These are phyloP conservation scores for Gambusia affinis DNA, from an alignment of 2,113 vertebrate species.

Conservation along the genomic window DNA sequence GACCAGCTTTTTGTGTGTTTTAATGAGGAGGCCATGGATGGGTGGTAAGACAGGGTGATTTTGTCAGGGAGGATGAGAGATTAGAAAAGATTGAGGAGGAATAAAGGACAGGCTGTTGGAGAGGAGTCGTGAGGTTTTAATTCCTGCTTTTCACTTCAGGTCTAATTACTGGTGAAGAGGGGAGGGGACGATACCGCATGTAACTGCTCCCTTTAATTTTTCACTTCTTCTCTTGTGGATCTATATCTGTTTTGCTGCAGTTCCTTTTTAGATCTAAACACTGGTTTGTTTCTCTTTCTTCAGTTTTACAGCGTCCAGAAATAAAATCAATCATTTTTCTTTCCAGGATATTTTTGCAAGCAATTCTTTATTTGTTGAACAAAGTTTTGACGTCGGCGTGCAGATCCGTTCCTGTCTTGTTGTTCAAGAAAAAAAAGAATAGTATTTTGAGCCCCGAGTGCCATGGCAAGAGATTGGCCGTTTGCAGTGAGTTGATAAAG, in stretches of 20 bases:
- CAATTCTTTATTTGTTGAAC: slow-evolving; percentile 17
- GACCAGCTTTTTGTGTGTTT: slow-evolving; percentile 58
- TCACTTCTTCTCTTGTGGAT: slow-evolving; percentile 18
- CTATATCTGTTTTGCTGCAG: neutral
- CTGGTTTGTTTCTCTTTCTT: neutral
- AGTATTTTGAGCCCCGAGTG: slow-evolving; percentile 49
- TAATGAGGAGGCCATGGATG: slow-evolving; percentile 61
- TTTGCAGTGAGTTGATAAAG: slow-evolving; percentile 64
- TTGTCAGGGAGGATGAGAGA: slow-evolving; percentile 44
- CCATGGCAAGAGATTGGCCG: slow-evolving; percentile 58
- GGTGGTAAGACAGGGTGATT: slow-evolving; percentile 21
- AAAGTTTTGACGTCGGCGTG: slow-evolving; percentile 5
- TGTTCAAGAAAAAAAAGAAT: slow-evolving; percentile 27
- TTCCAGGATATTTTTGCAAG: slow-evolving; percentile 19
- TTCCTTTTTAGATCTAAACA: neutral
- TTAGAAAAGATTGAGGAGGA: slow-evolving; percentile 37
- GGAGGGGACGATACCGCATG: slow-evolving; percentile 9
- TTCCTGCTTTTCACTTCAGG: slow-evolving; percentile 40
- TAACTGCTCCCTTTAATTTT: slow-evolving; percentile 45
- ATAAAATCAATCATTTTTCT: slow-evolving; percentile 25
- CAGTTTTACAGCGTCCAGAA: slow-evolving; percentile 24
- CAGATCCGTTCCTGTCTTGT: neutral
- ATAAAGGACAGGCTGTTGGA: slow-evolving; percentile 29
- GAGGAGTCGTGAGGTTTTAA: slow-evolving; percentile 39
- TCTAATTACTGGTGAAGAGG: slow-evolving; percentile 62